Conservation (phyloP, 1,140 invertebrate genomes). For the Caerostris darwini region DNA sequence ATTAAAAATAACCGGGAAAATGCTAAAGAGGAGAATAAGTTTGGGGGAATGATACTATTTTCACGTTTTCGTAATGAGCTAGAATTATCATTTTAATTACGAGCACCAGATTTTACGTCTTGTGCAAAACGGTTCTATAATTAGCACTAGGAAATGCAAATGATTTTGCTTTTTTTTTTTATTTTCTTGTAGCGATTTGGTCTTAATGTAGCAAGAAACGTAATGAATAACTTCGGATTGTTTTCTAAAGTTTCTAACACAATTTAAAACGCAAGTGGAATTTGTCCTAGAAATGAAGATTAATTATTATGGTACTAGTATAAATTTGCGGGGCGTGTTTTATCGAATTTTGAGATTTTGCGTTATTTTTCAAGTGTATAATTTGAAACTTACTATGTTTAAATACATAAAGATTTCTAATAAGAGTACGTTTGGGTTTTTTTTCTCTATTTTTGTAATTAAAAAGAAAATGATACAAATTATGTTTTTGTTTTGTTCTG, state of each 20-base stretch:
- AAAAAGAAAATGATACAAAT: too few species aligned
- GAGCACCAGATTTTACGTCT: background rate
- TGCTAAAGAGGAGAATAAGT: background rate
- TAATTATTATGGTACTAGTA: background rate
- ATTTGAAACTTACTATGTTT: too few species aligned
- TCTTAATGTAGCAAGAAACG: background rate
- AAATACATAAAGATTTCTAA: too few species aligned
- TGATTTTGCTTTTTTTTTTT: background rate
- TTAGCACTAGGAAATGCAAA: background rate
- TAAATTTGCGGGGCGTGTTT: background rate
- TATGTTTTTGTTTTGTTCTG: too few species aligned
- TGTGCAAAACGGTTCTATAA: background rate
- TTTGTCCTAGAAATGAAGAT: background rate
- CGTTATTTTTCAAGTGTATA: background rate
- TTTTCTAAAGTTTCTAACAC: background rate
- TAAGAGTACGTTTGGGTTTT: too few species aligned
- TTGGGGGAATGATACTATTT: background rate
- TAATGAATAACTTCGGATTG: background rate
- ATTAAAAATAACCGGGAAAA: background rate
- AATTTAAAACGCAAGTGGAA: background rate
- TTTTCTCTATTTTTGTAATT: too few species aligned
- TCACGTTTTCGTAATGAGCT: background rate
- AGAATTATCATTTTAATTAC: slow-evolving; percentile 26
- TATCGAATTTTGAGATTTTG: background rate
- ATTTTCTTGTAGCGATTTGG: background rate